These are phyloP conservation scores for Vireo altiloquus DNA, from an alignment of 2,113 vertebrate genomes.

Conservation along the genomic window DNA sequence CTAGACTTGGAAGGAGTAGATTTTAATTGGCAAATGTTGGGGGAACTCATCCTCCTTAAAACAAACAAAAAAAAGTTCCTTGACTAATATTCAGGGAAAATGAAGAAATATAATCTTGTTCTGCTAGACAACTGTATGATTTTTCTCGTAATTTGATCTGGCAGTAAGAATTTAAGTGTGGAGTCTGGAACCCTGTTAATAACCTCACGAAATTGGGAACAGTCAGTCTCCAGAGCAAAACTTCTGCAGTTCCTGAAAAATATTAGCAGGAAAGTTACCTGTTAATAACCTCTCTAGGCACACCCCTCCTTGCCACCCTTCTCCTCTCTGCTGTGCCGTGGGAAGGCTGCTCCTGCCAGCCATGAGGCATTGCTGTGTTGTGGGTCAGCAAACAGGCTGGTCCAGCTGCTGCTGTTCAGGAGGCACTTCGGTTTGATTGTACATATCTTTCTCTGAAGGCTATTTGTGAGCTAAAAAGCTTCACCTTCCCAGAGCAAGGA, in stretches of 20 bases:
- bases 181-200: neutral
- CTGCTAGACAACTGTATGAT: neutral
- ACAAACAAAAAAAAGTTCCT: neutral
- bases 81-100: neutral
- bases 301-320: neutral
- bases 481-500: neutral
- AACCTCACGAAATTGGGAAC: neutral
- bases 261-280: neutral
- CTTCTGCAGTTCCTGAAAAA: neutral
- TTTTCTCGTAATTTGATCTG: neutral
- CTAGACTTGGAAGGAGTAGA: slow-evolving; percentile 7
- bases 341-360: neutral
- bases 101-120: neutral
- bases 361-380: fast-evolving
- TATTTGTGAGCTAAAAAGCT: neutral
- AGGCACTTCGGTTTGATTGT: neutral
- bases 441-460: neutral
- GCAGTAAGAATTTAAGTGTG: neutral
- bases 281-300: neutral
- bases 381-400: neutral
- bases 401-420: neutral
- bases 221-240: neutral
- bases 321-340: neutral
- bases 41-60: neutral
- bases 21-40: slow-evolving; percentile 29